Evolutionary conservation across 2,797 vertebrate species (phyloP), one percentile per base, ranked within the genome.

Genomic region (Lepus oiostolus): DNA sequence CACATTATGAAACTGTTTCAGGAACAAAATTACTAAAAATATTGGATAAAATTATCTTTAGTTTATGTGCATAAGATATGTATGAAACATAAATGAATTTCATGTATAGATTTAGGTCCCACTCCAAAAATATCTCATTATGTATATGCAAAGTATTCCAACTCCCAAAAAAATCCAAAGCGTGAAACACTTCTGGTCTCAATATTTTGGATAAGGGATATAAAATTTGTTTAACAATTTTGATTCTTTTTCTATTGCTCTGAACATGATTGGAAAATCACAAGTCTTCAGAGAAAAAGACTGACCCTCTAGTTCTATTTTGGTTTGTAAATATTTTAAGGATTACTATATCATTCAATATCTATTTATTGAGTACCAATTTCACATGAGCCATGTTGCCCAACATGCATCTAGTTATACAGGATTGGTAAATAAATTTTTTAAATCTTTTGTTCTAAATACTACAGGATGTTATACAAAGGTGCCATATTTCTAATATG

Each of bases 361-460:
- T 71, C 7, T 85, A 81, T 80, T 71, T 71, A 71, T 8, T 76
- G 26, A 79, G 11, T 7, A 71, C 10, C 13, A 74, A 63, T 16
- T 65, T 30, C 24, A 63, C 24, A 50, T 65, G 30, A 90, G 88
- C 17, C 3, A n/a, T n/a, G 0, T n/a, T 10, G 4, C 16, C 86
- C 4, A 60, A 84, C 4, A 28, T 84, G n/a, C 12, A 62, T 11
- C 19, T 70, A 79, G n/a, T 77, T 92, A 84, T 7, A 42, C 26
- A 47, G 19, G 74, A 38, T 52, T 88, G 60, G 30, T 42, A 91
- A 82, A 70, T 72, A 72, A 85, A 95, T 76, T 93, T 63, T n/a
- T 71, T 77, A 81, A 77, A 74, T 65, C 11, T 91, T 12, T 72
- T 85, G 28, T 63, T 17, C 3, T 72, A 16, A 47, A 47, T 58